phyloP scores from a whole-genome alignment of 2,888 invertebrate species.

The Loripinus fragilis region DNA sequence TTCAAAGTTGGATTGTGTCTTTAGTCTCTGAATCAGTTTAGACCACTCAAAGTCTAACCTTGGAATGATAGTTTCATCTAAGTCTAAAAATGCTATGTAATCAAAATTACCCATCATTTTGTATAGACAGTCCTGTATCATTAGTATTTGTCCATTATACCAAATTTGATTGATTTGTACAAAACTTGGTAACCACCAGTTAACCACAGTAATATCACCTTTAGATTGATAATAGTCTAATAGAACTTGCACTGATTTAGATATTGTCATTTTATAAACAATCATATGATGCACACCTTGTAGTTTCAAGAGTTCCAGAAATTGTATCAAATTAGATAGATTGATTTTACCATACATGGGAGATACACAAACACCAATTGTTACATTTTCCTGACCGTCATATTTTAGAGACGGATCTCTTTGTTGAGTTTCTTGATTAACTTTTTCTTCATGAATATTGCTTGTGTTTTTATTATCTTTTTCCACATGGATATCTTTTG shows the following conservation, averaged over 20 bases:
- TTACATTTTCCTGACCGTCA: slow-evolving; percentile 10
- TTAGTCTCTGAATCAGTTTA: slow-evolving; percentile 57
- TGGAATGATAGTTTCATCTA: slow-evolving; percentile 82
- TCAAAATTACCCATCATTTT: slow-evolving; percentile 75
- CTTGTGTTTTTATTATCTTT: neutral
- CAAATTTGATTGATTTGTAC: slow-evolving; percentile 71
- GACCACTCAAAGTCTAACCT: slow-evolving; percentile 57
- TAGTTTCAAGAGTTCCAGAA: slow-evolving; percentile 78
- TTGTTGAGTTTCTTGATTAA: neutral
- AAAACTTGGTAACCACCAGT: slow-evolving; percentile 75
- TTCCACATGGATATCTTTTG: neutral
- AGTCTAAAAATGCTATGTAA: slow-evolving; percentile 79
- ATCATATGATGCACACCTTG: slow-evolving; percentile 76
- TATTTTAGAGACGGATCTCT: neutral
- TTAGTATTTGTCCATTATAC: slow-evolving; percentile 81
- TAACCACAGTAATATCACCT: slow-evolving; percentile 67
- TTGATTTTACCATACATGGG: slow-evolving; percentile 79
- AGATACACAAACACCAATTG: slow-evolving; percentile 79
- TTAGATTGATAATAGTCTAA: slow-evolving; percentile 69
- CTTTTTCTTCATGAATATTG: neutral
- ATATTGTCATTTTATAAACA: slow-evolving; percentile 74
- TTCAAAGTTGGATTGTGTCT: slow-evolving; percentile 16
- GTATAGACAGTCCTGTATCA: slow-evolving; percentile 82
- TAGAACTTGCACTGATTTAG: slow-evolving; percentile 64
- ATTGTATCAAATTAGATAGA: slow-evolving; percentile 77